Conservation (phyloP, 2,888 invertebrate species). For the Drosophila atripex region DNA sequence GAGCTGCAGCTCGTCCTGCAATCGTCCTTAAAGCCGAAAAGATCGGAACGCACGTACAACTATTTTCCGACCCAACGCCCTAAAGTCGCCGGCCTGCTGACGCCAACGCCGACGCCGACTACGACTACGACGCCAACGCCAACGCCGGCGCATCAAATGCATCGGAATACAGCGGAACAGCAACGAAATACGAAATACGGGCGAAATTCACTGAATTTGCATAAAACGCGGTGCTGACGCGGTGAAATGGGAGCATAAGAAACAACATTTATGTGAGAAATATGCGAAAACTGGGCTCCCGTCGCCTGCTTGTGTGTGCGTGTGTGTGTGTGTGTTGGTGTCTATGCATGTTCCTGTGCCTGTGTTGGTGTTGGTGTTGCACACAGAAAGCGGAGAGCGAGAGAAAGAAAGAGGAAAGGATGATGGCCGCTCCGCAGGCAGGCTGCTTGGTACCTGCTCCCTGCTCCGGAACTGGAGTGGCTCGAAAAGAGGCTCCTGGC, state of each 20-base stretch:
- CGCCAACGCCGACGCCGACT: slow-evolving; percentile 43
- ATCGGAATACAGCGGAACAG: slow-evolving; percentile 44
- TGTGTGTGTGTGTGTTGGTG: slow-evolving; percentile 38
- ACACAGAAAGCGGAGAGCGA: slow-evolving; percentile 36
- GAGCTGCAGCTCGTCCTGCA: neutral
- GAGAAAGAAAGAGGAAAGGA: slow-evolving; percentile 44
- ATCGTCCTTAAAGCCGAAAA: slow-evolving; percentile 5
- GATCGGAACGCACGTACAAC: slow-evolving; percentile 52
- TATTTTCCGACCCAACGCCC: slow-evolving; percentile 59
- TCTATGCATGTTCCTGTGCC: slow-evolving; percentile 20
- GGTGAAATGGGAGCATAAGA: slow-evolving; percentile 62
- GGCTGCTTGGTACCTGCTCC: slow-evolving; percentile 60
- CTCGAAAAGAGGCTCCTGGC: slow-evolving; percentile 30
- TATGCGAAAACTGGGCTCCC: slow-evolving; percentile 60
- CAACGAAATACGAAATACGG: slow-evolving; percentile 40
- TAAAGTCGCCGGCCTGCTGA: slow-evolving; percentile 70
- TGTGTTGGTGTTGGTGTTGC: slow-evolving; percentile 17
- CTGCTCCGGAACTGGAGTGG: slow-evolving; percentile 61
- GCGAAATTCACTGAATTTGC: slow-evolving; percentile 53
- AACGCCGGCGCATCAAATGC: slow-evolving; percentile 59
- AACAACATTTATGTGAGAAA: slow-evolving; percentile 53
- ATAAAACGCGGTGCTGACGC: slow-evolving; percentile 55
- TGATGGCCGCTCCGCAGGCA: slow-evolving; percentile 54
- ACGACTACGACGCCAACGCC: slow-evolving; percentile 37
- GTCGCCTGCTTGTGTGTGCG: slow-evolving; percentile 8